Percentiles rank a stretch among this genome's conserved stretches.
These are phyloP conservation scores for Oryzias celebensis DNA, from an alignment of 2,113 vertebrate species.

Conservation along the genomic window DNA sequence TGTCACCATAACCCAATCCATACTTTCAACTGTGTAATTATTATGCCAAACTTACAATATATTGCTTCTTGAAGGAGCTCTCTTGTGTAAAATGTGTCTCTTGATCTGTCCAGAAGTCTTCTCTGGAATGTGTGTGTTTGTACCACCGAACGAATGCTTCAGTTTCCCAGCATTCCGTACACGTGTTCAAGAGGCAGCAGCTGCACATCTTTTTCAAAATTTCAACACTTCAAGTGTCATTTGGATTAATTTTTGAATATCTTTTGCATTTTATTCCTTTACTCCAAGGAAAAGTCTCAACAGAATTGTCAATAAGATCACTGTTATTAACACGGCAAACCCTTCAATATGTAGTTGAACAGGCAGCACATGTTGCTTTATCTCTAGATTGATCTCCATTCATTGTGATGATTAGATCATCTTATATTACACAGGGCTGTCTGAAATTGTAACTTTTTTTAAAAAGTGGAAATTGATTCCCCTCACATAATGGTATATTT, in stretches of 20 bases:
- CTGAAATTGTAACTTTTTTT: constrained; percentile 43
- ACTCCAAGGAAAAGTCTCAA: background rate
- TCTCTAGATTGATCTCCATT: constrained; percentile 1
- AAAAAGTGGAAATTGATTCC: constrained; percentile 57
- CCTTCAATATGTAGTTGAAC: background rate
- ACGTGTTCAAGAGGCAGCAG: constrained; percentile 51
- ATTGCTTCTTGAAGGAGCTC: constrained; percentile 24
- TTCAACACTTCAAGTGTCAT: constrained; percentile 37
- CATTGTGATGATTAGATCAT: constrained; percentile 24
- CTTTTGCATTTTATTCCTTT: constrained; percentile 1
- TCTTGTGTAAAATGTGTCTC: background rate
- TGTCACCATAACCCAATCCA: no score
- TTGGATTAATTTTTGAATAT: constrained; percentile 17
- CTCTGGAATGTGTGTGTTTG: background rate
- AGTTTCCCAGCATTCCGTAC: constrained; percentile 19
- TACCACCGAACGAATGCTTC: constrained; percentile 26
- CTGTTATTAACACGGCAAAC: background rate
- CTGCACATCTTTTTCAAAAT: constrained; percentile 45
- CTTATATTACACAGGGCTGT: constrained; percentile 19
- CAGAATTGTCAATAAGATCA: no score
- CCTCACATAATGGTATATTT: constrained; percentile 71
- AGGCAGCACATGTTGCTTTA: background rate
- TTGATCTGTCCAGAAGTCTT: no score
- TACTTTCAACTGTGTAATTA: background rate
- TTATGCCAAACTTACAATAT: background rate